phyloP scores from a whole-genome alignment of 1,140 invertebrate genomes.

The Eupristina koningsbergeri region DNA sequence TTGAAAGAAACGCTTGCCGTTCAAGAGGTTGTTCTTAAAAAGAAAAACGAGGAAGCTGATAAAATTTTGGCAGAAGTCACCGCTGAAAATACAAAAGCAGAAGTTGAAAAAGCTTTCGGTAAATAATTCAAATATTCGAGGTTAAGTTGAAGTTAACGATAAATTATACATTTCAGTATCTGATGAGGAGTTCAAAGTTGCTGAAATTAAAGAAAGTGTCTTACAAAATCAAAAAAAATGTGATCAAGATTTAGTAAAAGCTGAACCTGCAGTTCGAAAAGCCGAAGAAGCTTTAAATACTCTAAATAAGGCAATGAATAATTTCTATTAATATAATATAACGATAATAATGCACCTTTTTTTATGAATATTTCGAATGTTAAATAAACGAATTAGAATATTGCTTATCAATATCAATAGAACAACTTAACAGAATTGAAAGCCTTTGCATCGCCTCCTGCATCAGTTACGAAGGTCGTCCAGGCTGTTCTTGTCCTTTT shows the following conservation, averaged over 20 bases:
- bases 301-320: constrained; percentile 83
- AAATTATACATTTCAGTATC: constrained; percentile 69
- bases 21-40: constrained; percentile 89
- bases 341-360: no score
- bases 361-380: no score
- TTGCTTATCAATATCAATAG: constrained; percentile 53
- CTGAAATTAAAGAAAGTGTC: constrained; percentile 90
- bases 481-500: constrained; percentile 91
- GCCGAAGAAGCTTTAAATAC: constrained; percentile 94
- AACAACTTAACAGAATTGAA: constrained; percentile 95
- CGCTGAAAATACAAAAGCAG: constrained; percentile 92
- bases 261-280: constrained; percentile 90
- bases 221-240: constrained; percentile 88
- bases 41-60: constrained; percentile 93
- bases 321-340: background rate
- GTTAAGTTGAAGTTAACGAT: background rate
- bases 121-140: constrained; percentile 49
- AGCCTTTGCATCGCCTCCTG: constrained; percentile 89
- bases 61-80: constrained; percentile 90
- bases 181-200: constrained; percentile 92
- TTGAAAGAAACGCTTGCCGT: constrained; percentile 86
- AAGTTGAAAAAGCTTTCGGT: constrained; percentile 87
- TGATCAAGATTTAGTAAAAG: constrained; percentile 90
- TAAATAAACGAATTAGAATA: background rate
- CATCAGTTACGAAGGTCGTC: constrained; percentile 88